phyloP scores from a whole-genome alignment of 1,140 invertebrate species.

The Akabosia matsudoensis region DNA sequence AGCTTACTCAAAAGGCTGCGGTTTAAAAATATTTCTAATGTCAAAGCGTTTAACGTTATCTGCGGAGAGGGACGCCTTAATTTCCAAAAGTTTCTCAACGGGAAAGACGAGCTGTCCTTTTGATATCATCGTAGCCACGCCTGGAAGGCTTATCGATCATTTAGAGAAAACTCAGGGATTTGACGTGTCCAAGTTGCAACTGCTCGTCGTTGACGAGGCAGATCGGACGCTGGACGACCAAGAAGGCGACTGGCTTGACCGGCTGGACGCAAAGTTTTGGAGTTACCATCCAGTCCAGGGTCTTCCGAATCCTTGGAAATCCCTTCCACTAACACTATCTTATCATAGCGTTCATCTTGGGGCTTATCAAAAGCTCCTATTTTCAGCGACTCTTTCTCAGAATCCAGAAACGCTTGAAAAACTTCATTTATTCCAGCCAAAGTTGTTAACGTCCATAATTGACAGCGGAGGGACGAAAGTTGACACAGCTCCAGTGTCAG shows the following conservation, averaged over 20 bases:
- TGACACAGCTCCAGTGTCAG: constrained; percentile 37
- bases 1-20: constrained; percentile 66
- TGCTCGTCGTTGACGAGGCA: constrained; percentile 92
- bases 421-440: constrained; percentile 84
- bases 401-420: constrained; percentile 90
- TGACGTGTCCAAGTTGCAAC: constrained; percentile 70
- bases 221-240: constrained; percentile 88
- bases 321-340: constrained; percentile 52
- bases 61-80: constrained; percentile 70
- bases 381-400: constrained; percentile 92
- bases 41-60: constrained; percentile 69
- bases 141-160: constrained; percentile 89
- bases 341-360: constrained; percentile 48
- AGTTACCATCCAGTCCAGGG: constrained; percentile 27
- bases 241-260: constrained; percentile 82
- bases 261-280: constrained; percentile 55
- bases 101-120: constrained; percentile 48
- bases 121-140: constrained; percentile 89
- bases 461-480: constrained; percentile 49
- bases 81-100: constrained; percentile 61
- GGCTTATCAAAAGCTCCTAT: constrained; percentile 84
- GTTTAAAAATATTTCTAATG: constrained; percentile 69
- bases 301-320: constrained; percentile 49
- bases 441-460: constrained; percentile 76
- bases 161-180: constrained; percentile 83